phyloP scores from a whole-genome alignment of 35 echinoderm and acorn worm genomes.

The Chiridota heheva region DNA sequence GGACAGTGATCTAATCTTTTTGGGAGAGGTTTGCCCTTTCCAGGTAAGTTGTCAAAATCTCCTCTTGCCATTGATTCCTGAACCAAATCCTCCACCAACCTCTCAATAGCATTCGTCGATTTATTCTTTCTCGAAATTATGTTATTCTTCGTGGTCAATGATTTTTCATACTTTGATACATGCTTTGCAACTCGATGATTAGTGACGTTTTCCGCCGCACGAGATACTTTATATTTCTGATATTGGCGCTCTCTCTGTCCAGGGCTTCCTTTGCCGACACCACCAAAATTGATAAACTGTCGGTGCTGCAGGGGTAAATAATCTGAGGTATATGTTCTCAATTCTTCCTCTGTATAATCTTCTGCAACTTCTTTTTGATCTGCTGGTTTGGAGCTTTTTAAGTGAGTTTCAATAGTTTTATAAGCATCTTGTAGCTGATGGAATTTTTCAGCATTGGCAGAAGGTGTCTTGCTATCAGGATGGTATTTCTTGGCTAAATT shows the following conservation, averaged over 20 bases:
- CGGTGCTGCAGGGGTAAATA: slow-evolving; percentile 81
- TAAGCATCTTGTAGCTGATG: slow-evolving; percentile 72
- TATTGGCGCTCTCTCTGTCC: slow-evolving; percentile 80
- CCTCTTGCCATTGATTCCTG: slow-evolving; percentile 87
- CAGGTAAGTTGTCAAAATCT: slow-evolving; percentile 89
- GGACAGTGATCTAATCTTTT: slow-evolving; percentile 67
- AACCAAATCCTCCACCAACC: slow-evolving; percentile 84
- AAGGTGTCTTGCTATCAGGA: slow-evolving; percentile 59
- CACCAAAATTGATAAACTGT: slow-evolving; percentile 81
- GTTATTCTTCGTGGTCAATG: slow-evolving; percentile 67
- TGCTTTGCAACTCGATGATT: slow-evolving; percentile 51
- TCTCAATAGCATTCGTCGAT: slow-evolving; percentile 77
- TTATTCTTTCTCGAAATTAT: slow-evolving; percentile 65
- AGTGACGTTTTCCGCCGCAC: slow-evolving; percentile 44
- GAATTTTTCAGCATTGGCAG: slow-evolving; percentile 69
- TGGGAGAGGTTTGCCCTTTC: slow-evolving; percentile 82
- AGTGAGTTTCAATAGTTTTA: slow-evolving; percentile 46
- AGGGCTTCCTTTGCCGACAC: slow-evolving; percentile 79
- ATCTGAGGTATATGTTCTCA: slow-evolving; percentile 22
- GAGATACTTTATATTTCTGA: slow-evolving; percentile 54
- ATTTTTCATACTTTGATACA: background rate
- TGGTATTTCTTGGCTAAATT: slow-evolving; percentile 91
- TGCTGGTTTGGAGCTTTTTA: slow-evolving; percentile 25
- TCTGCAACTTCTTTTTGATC: background rate
- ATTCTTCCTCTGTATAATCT: slow-evolving; percentile 29